phyloP scores from a whole-genome alignment of 2,888 invertebrate species.

The Dromius quadrimaculatus region DNA sequence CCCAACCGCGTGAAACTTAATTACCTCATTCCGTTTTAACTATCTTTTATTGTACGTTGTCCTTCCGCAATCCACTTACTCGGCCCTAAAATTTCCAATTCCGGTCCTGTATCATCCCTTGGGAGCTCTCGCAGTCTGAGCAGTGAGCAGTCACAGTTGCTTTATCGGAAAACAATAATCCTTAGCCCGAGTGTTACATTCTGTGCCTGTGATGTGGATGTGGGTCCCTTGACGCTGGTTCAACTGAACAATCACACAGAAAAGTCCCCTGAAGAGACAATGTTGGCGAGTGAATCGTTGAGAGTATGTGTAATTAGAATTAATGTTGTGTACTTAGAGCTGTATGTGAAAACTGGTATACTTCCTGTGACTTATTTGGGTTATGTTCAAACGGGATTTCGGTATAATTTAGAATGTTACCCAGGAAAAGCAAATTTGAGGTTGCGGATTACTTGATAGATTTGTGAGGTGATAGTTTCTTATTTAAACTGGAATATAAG shows the following conservation, averaged over 20 bases:
- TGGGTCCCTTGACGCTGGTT: background rate
- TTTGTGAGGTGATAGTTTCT: too few relatives aligned
- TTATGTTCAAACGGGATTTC: too few relatives aligned
- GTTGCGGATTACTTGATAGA: too few relatives aligned
- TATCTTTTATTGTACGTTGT: background rate
- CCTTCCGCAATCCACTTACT: too few relatives aligned
- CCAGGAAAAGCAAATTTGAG: too few relatives aligned
- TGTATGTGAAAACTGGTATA: too few relatives aligned
- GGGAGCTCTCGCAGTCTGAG: background rate
- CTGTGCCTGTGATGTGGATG: too few relatives aligned
- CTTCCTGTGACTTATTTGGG: too few relatives aligned
- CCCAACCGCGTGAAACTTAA: background rate
- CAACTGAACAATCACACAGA: background rate
- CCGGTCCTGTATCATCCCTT: background rate
- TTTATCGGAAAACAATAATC: background rate
- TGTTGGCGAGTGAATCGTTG: background rate
- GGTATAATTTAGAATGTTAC: too few relatives aligned
- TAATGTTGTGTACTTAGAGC: too few relatives aligned
- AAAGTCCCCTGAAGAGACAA: background rate
- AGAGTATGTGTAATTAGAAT: too few relatives aligned
- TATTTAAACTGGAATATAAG: too few relatives aligned
- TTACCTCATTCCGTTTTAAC: background rate
- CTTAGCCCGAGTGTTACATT: background rate
- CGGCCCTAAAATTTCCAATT: background rate
- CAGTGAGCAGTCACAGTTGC: background rate